These are phyloP conservation scores for Hephaestus fuliginosus DNA, from an alignment of 2,797 vertebrate species.

Conservation along the genomic window DNA sequence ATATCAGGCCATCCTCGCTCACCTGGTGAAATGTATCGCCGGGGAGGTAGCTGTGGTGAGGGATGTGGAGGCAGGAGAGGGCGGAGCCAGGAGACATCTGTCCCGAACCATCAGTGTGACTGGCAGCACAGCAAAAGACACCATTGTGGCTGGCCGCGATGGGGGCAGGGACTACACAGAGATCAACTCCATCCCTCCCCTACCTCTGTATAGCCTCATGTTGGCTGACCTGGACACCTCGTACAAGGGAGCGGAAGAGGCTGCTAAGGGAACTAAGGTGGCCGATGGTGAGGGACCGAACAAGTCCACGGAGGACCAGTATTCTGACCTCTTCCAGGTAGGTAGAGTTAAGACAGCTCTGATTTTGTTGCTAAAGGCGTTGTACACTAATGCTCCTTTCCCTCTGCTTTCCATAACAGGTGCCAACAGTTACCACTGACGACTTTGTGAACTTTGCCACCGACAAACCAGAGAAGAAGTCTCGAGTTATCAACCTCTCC, in stretches of 20 bases:
- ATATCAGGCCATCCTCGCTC: conserved; percentile 92
- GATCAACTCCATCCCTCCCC: conserved; percentile 98
- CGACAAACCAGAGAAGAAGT: conserved; percentile 95
- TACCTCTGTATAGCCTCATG: conserved; percentile 94
- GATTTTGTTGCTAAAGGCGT: background rate
- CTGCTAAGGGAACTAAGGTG: conserved; percentile 85
- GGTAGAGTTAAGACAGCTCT: background rate
- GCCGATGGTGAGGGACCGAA: conserved; percentile 82
- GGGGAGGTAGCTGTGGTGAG: conserved; percentile 97
- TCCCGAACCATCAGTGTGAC: conserved; percentile 99
- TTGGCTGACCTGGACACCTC: conserved; percentile 94
- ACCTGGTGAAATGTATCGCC: conserved; percentile 98
- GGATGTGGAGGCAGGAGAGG: conserved; percentile 94
- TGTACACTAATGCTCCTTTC: background rate
- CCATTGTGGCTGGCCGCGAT: conserved; percentile 94
- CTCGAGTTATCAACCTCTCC: conserved; percentile 96
- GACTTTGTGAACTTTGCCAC: conserved; percentile 95
- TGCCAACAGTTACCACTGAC: conserved; percentile 92
- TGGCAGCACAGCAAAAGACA: conserved; percentile 98
- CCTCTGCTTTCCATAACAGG: conserved; percentile 50
- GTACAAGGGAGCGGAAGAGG: conserved; percentile 91
- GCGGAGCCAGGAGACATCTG: conserved; percentile 92
- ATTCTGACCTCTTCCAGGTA: conserved; percentile 94
- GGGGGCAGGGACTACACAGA: conserved; percentile 97
- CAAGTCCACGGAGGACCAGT: conserved; percentile 91